Base-by-base conservation (phyloP, 1,140 invertebrate species). In the Magallana angulata region DNA sequence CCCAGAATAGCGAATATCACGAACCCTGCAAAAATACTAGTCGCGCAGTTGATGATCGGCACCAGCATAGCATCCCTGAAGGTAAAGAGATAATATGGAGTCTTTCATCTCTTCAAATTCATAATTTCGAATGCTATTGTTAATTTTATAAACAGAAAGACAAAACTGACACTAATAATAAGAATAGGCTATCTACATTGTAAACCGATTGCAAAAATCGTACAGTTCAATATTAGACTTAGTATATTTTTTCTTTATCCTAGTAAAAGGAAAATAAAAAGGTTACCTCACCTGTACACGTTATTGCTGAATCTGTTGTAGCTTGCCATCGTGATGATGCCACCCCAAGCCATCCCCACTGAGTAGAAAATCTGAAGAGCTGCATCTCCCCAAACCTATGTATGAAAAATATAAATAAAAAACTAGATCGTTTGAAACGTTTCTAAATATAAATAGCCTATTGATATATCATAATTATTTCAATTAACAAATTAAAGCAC, bases 1-100 rank as follows among this genome's bases (percentile, higher is more conserved):
- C 99, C 99, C 86, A 99, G 98, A 48, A 99, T 97, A 0, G 98
- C 98, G 93, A 99, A 99, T 11, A 99, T 98, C 1, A 99, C 98
- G 87, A 99, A 97, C 0, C 98, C 99, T 87, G 99, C 98, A 94
- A 99, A 99, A 96, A 99, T 97, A 9, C 98, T 99, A 0, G 99
- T 99, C 84, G 97, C 97, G 92, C 98, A 98, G 94, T 99, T 99
- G 9, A 98, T 98, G 57, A 99, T 94, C 18, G 98, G 98, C 9
- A 99, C 98, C 94, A 98, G 97, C 59, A 99, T 96, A 0, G 98
- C 98, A 95, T 99, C 99, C 90, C 95, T 95, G 85, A 56, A 82
- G 57, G 16, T 80, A 16, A 80, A 80, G 18, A 82, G 57, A 16
- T 4, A 18, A 64, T 64, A 48, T 48, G 36, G 36, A 48, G 36